These are phyloP conservation scores for Callocephalon fimbriatum DNA, from an alignment of 2,113 vertebrate species.

Conservation along the genomic window DNA sequence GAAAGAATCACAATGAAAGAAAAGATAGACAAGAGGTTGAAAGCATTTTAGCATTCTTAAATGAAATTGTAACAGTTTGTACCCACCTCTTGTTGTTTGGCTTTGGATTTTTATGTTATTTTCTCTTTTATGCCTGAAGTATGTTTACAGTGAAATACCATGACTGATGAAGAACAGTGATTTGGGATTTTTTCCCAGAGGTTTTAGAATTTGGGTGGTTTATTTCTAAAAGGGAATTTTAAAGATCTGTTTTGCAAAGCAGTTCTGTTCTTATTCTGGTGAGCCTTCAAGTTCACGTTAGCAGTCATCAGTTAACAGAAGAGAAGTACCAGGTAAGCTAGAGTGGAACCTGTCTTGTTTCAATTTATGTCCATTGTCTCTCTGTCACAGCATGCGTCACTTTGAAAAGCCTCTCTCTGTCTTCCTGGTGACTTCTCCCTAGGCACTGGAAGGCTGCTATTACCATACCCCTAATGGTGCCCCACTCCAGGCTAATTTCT, in stretches of 20 bases:
- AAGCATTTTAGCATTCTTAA: not conserved
- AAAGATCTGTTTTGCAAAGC: not conserved
- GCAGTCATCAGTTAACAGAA: not conserved
- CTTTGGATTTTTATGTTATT: not conserved
- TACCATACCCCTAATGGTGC: fast-evolving
- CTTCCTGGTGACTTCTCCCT: not conserved
- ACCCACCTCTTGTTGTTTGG: not conserved
- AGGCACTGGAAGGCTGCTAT: not conserved
- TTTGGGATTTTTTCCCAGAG: not conserved
- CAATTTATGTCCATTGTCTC: not conserved
- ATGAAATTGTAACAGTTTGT: not conserved
- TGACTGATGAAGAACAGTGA: not conserved
- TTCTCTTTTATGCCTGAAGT: not conserved
- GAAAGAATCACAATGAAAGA: too few species aligned
- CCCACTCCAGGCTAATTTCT: too few species aligned
- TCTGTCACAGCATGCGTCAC: not conserved
- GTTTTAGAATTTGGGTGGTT: not conserved
- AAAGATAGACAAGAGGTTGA: not conserved
- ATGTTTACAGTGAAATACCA: not conserved
- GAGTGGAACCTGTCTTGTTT: not conserved
- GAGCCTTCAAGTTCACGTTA: not conserved
- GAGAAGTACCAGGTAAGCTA: not conserved
- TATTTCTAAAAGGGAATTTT: not conserved
- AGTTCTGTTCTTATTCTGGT: not conserved
- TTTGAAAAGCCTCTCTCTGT: not conserved